Base-by-base conservation (phyloP, 2,888 invertebrate species). In the Nomada ruficornis region DNA sequence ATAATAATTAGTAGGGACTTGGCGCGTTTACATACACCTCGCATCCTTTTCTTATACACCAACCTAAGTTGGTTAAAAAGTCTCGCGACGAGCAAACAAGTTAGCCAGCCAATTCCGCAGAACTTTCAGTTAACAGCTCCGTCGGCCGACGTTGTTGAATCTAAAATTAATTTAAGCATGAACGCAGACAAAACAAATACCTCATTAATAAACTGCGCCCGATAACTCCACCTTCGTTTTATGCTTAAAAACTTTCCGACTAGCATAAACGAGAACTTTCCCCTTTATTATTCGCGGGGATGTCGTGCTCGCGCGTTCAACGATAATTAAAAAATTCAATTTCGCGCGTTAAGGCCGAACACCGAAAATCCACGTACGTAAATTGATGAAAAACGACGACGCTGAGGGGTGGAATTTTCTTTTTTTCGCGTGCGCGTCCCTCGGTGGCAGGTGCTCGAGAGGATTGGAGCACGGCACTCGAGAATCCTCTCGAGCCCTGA, bases 251-350 rank as follows among this genome's bases (percentile, higher is more conserved):
- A 71, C 36, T 59, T 71, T 29, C 23, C 23, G 9, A 3, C 36
- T n/a, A 20, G 15, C 15, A 3, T 47, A 50, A 50, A 29, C 54
- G 23, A n/a, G 50, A 36, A 18, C 11, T 26, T 64, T 18, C 29
- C 2, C 63, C 20, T 54, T 18, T 36, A 52, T 59, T 59, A 20
- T 23, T 23, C 20, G n/a, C 11, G 15, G 7, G 15, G 18, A 13
- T 18, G 26, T 47, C 15, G 55, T 10, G 2, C 11, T 9, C 11
- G 26, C 4, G 52, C n/a, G 11, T 3, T 13, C 7, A 26, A 26
- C 65, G 65, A 67, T 79, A 72, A 80, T 79, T 79, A 67, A 80
- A 80, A 72, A 63, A 72, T 72, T 72, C 55, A 72, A 80, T 80
- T 77, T 67, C 26, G 42, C 62, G 50, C 42, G 62, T 3, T n/a